phyloP scores from a whole-genome alignment of 2,888 invertebrate genomes.

The Drosophila quinaria region DNA sequence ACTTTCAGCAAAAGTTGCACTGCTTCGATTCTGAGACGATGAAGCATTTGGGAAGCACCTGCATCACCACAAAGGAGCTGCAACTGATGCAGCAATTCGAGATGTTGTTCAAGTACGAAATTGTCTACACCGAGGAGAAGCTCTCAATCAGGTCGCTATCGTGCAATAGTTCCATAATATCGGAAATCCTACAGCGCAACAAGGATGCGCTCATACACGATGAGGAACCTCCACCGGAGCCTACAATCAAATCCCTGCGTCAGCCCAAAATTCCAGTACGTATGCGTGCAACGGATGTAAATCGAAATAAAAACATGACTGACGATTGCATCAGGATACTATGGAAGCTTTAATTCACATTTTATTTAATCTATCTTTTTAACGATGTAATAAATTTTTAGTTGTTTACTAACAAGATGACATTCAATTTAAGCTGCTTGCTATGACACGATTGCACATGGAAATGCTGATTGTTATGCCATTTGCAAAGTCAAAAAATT shows the following conservation, averaged over 20 bases:
- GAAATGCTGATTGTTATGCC: constrained; percentile 5
- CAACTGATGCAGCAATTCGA: constrained; percentile 30
- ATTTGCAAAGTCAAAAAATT: not conserved
- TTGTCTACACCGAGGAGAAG: constrained; percentile 23
- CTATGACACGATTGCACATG: not conserved
- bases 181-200: not conserved
- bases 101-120: constrained; percentile 48
- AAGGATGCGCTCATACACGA: not conserved
- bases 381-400: not conserved
- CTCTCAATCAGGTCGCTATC: constrained; percentile 19
- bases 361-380: not conserved
- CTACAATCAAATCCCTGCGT: constrained; percentile 31
- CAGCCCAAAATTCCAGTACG: constrained; percentile 44
- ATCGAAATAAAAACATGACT: not conserved
- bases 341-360: constrained; percentile 19
- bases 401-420: not conserved
- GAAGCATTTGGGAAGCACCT: constrained; percentile 31
- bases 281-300: not conserved
- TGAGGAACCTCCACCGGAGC: not conserved
- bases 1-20: constrained; percentile 31
- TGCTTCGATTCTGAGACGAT: constrained; percentile 29
- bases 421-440: not conserved
- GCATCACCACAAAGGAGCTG: constrained; percentile 30
- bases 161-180: not conserved
- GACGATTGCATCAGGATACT: not conserved